These are phyloP conservation scores for Homalodisca vitripennis DNA, from an alignment of 1,140 invertebrate species.

Conservation along the genomic window DNA sequence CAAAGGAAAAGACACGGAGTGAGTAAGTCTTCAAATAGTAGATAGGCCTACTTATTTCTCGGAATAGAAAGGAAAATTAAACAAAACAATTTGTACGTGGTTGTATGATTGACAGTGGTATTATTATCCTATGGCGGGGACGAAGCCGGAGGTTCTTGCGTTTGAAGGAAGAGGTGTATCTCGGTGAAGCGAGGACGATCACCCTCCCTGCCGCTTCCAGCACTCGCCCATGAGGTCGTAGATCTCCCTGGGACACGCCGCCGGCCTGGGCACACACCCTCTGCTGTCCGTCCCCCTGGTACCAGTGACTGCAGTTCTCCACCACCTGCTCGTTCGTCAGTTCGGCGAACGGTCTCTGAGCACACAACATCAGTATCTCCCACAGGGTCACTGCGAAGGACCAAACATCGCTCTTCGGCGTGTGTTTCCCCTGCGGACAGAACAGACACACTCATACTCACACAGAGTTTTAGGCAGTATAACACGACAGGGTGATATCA, in stretches of 20 bases:
- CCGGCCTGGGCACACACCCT: slow-evolving; percentile 53
- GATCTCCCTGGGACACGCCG: slow-evolving; percentile 62
- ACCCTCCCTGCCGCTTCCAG: slow-evolving; percentile 65
- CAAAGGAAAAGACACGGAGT: slow-evolving; percentile 43
- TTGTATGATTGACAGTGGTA: slow-evolving; percentile 7
- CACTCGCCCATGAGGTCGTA: slow-evolving; percentile 76
- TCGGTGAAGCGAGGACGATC: slow-evolving; percentile 70
- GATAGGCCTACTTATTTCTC: slow-evolving; percentile 40
- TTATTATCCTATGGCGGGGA: slow-evolving; percentile 37
- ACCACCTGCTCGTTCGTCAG: slow-evolving; percentile 74
- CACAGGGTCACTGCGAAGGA: slow-evolving; percentile 75
- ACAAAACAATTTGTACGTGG: slow-evolving; percentile 27
- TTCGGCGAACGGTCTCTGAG: slow-evolving; percentile 69
- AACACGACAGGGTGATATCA: too few species aligned
- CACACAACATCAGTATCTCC: slow-evolving; percentile 73
- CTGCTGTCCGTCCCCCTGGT: slow-evolving; percentile 52
- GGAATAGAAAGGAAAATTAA: slow-evolving; percentile 21
- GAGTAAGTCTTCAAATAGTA: slow-evolving; percentile 40
- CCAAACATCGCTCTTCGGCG: slow-evolving; percentile 73
- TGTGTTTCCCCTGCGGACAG: slow-evolving; percentile 63
- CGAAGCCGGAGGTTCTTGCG: slow-evolving; percentile 60
- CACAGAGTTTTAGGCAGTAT: too few species aligned
- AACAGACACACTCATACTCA: background rate
- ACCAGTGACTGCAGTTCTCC: slow-evolving; percentile 70
- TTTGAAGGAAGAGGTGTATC: slow-evolving; percentile 71